Evolutionary conservation across 2,797 vertebrate species (phyloP).

Genomic region (Gymnoscopelus braueri): DNA sequence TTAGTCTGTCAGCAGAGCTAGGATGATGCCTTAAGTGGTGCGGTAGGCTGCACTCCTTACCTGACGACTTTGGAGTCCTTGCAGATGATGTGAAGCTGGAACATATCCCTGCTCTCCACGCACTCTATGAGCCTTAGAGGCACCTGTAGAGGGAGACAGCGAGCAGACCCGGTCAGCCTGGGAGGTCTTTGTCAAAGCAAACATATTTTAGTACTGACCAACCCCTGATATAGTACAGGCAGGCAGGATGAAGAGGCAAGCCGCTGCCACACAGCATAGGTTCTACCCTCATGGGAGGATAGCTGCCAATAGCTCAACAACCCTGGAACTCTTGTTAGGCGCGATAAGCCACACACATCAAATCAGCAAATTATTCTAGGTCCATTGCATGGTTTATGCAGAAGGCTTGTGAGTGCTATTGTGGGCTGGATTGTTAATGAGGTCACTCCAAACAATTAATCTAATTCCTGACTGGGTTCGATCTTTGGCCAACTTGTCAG

Average conservation of each 20-base stretch:
- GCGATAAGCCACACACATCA: no score
- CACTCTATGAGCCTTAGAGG: constrained; percentile 97
- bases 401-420: not conserved
- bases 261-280: constrained; percentile 1
- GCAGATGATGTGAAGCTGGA: constrained; percentile 98
- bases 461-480: constrained; percentile 7
- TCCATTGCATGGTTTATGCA: not conserved
- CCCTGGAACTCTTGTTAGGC: not conserved
- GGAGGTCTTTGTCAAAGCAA: constrained; percentile 9
- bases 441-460: constrained; percentile 2
- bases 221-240: constrained; percentile 47
- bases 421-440: constrained; percentile 25
- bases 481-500: constrained; percentile 9
- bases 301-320: not conserved
- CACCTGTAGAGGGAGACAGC: constrained; percentile 85
- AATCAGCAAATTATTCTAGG: no score
- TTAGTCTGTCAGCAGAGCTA: no score
- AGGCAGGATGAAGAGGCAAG: constrained; percentile 13
- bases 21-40: not conserved
- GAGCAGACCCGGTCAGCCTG: constrained; percentile 26
- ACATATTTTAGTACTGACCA: constrained; percentile 41
- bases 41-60: constrained; percentile 70
- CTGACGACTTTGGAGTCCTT: constrained; percentile 99
- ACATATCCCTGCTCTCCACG: constrained; percentile 98
- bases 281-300: constrained; percentile 21